Percentiles rank a stretch among this genome's conserved stretches.
Conservation (phyloP, 1,140 invertebrate genomes). For the Drosophila ogumai region DNA sequence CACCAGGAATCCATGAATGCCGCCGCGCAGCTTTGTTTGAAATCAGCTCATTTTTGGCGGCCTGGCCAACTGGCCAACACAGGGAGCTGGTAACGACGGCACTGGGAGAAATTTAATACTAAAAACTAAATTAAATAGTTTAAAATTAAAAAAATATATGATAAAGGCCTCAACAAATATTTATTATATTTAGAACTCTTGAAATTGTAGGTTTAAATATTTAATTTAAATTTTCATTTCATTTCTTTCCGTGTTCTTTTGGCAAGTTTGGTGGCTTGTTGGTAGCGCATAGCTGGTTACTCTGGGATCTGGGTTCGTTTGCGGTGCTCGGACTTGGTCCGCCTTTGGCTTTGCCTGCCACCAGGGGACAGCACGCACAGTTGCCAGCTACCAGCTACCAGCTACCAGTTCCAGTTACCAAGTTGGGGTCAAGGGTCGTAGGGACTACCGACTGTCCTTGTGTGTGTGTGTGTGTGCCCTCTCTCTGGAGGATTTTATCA, state of each 20-base stretch:
- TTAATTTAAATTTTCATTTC: not conserved
- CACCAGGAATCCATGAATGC: conserved; percentile 76
- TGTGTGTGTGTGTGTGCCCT: conserved; percentile 7
- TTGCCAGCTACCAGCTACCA: conserved; percentile 39
- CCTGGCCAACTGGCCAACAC: conserved; percentile 47
- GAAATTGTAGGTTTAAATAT: not conserved
- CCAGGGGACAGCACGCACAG: conserved; percentile 45
- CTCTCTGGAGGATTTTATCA: conserved; percentile 79
- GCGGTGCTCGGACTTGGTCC: conserved; percentile 40
- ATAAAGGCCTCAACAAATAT: fast-evolving
- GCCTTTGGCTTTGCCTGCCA: conserved; percentile 41
- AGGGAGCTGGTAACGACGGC: conserved; percentile 32
- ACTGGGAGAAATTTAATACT: not conserved
- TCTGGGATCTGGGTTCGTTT: conserved; percentile 63
- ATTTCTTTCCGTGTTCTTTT: conserved; percentile 1
- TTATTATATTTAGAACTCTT: not conserved
- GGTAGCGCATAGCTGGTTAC: conserved; percentile 27
- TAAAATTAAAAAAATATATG: not conserved
- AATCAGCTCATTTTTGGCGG: conserved; percentile 77
- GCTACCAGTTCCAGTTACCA: conserved; percentile 44
- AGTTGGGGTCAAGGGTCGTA: conserved; percentile 30
- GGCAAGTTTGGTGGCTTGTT: conserved; percentile 1
- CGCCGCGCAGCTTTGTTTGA: conserved; percentile 67
- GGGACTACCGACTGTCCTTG: conserved; percentile 26
- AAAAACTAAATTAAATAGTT: not conserved